A percentile compares a stretch with the other conserved stretches of the same genome.
Evolutionary conservation across 2,797 vertebrate genomes (phyloP).

Genomic region (Triplophysa bombifrons): DNA sequence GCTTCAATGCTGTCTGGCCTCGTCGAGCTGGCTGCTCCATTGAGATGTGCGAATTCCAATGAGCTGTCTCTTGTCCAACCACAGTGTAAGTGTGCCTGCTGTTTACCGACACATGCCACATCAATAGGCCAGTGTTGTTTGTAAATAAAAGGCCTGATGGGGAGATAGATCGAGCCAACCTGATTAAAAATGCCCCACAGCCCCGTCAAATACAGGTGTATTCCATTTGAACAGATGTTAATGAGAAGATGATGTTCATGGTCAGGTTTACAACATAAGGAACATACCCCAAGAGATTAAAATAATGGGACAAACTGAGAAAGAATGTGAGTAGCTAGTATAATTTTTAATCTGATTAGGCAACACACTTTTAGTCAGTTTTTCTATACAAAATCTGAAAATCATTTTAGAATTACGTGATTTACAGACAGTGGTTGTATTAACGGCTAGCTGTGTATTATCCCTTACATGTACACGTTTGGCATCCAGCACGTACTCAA

Average conservation of each 20-base stretch:
- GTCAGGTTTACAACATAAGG: neutral
- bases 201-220: constrained; percentile 54
- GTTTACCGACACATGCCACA: constrained; percentile 61
- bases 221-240: constrained; percentile 51
- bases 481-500: neutral
- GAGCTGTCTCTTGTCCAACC: constrained; percentile 47
- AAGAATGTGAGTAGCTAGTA: neutral
- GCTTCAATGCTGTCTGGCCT: constrained; percentile 45
- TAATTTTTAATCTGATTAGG: neutral
- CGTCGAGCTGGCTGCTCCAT: constrained; percentile 34
- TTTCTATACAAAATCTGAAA: too few relatives aligned
- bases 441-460: neutral
- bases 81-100: constrained; percentile 61
- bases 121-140: constrained; percentile 57
- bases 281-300: neutral
- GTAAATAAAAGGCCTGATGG: constrained; percentile 56
- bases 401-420: too few relatives aligned
- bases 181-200: constrained; percentile 54
- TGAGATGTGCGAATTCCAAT: constrained; percentile 40
- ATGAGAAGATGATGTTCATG: neutral
- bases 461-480: neutral
- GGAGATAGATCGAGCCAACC: constrained; percentile 49
- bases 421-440: neutral
- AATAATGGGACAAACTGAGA: neutral
- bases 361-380: too few relatives aligned